These are phyloP conservation scores for Tragelaphus buxtoni DNA, from an alignment of 2,113 vertebrate genomes.

Conservation along the genomic window DNA sequence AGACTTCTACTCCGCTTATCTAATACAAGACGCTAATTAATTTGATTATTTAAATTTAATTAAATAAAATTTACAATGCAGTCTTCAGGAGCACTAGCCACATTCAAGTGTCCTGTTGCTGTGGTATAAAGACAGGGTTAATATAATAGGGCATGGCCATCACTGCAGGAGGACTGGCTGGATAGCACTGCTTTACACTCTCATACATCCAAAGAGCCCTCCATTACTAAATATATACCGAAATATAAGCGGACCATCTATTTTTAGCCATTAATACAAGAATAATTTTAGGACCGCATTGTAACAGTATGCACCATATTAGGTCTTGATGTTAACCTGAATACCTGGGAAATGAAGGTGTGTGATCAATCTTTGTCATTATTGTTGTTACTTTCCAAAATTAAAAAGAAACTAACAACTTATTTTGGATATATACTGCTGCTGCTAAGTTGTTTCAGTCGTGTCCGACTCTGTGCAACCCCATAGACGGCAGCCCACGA, in stretches of 20 bases:
- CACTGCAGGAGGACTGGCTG: neutral
- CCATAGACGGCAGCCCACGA: too few relatives aligned
- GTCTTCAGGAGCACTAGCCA: neutral
- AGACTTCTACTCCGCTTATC: neutral
- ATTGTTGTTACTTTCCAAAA: neutral
- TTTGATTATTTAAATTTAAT: neutral
- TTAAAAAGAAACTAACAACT: constrained; percentile 8
- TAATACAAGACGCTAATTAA: neutral
- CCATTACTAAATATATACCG: neutral
- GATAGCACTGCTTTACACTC: neutral
- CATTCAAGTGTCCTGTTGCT: neutral
- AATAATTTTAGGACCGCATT: neutral
- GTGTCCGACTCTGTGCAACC: too few relatives aligned
- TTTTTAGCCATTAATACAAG: neutral
- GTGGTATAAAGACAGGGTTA: neutral
- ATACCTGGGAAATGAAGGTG: neutral
- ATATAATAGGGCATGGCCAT: rapidly evolving
- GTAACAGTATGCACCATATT: neutral
- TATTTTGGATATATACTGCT: neutral
- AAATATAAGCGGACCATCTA: neutral
- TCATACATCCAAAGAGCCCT: neutral
- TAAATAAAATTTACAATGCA: neutral
- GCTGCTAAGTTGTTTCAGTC: too few relatives aligned
- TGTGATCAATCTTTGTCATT: neutral
- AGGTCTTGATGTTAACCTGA: neutral